Evolutionary conservation across 2,888 invertebrate genomes (phyloP).

Genomic region (Sylvicola cinctus): DNA sequence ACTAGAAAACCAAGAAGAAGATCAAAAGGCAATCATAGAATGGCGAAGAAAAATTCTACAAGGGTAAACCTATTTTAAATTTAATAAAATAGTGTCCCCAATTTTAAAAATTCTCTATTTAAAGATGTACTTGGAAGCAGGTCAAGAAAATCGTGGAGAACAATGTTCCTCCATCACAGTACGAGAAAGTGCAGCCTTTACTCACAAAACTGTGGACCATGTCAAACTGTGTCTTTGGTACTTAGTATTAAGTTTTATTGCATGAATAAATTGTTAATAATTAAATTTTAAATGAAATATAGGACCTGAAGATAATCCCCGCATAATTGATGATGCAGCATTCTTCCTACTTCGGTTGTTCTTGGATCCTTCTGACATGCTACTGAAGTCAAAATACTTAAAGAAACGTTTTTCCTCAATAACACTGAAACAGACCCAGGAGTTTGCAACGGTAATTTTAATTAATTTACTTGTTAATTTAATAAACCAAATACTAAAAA

Average conservation of each 20-base stretch:
- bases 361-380: constrained; percentile 22
- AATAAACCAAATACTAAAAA: no score
- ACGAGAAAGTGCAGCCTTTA: no score
- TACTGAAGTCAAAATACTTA: constrained; percentile 10
- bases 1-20: constrained; percentile 9
- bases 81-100: no score
- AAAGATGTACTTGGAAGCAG: constrained; percentile 29
- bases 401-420: no score
- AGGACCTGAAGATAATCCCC: constrained; percentile 28
- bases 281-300: no score
- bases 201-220: constrained; percentile 4
- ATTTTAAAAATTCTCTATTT: constrained; percentile 10
- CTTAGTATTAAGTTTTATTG: constrained; percentile 10
- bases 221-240: constrained; percentile 3
- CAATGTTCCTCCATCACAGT: constrained; percentile 13
- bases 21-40: constrained; percentile 1
- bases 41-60: constrained; percentile 6
- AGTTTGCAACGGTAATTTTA: no score
- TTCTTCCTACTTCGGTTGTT: constrained; percentile 38
- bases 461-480: no score
- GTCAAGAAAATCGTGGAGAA: constrained; percentile 26
- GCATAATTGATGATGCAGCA: constrained; percentile 39
- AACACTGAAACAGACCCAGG: no score
- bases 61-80: neutral
- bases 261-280: no score